Base-by-base conservation (phyloP, 2,113 vertebrate genomes). In the Entosphenus tridentatus region DNA sequence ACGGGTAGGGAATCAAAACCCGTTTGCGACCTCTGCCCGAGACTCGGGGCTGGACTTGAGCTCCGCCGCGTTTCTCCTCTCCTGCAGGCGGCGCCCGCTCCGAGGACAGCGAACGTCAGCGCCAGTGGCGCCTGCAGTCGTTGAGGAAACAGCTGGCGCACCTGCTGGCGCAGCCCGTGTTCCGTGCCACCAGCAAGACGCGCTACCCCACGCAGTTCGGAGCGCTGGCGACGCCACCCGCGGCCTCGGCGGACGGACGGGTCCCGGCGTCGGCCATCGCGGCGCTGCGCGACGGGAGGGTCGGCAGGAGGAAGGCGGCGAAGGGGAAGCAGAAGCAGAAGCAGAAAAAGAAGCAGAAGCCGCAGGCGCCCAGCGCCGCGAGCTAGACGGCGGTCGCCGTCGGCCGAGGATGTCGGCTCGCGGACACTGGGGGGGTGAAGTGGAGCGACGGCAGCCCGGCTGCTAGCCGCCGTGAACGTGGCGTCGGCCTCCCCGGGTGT, bases 191-290 rank as follows among this genome's bases (percentile, higher is more conserved):
- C 55, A 81, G 83, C 73, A 91, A 85, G 76, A 95, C 89, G 59
- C 93, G 80, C 74, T 95, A 95, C 58, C 93, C 93, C 2, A 96
- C 93, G 9, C 84, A 96, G 74, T 86, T 85, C 74, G 93, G 93
- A 71, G 85, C 75, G 74, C 80, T 84, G 0, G 75, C 78, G 0
- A 71, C 83, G 72, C 79, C 81, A 39, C 17, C 72, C 57, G 59
- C 80, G 8, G 75, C 79, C 18, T 55, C 62, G 10, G 21, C 62
- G n/a, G 21, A 65, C 39, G 39, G 39, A 39, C 39, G 39, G 39
- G 39, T 39, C 39, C 39, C 39, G 62, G 62, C n/a, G 62, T 65
- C 62, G 8, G 62, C 62, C 62, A n/a, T 65, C n/a, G 62, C 62
- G 9, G 21, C 8, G 62, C 62, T 65, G n/a, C 62, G 62, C 10